Percentiles rank a stretch among this genome's conserved stretches.
phyloP scores from a whole-genome alignment of 2,113 vertebrate species.

The Pimephales promelas region DNA sequence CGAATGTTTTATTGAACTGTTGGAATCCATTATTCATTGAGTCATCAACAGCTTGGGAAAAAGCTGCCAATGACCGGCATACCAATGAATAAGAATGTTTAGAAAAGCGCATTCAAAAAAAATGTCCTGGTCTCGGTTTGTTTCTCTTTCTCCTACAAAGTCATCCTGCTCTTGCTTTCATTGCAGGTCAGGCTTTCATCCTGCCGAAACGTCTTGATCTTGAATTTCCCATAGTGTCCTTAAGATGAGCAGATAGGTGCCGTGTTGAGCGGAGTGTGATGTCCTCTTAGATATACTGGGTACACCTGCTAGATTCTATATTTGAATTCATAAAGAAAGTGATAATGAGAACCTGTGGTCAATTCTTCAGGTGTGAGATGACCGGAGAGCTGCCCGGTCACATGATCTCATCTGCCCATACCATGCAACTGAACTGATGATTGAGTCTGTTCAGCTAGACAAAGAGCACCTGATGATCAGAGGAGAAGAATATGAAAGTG shows the following conservation, averaged over 20 bases:
- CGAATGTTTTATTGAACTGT: conserved; percentile 71
- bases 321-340: conserved; percentile 12
- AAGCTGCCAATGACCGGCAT: conserved; percentile 63
- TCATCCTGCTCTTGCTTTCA: background rate
- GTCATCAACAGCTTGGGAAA: conserved; percentile 72
- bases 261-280: background rate
- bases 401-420: background rate
- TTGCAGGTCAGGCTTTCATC: conserved; percentile 4
- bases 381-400: background rate
- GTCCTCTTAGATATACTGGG: background rate
- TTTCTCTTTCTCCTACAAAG: background rate
- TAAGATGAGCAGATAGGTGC: background rate
- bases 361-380: conserved; percentile 2
- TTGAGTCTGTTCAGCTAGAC: conserved; percentile 4
- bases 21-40: conserved; percentile 77
- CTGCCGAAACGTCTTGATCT: background rate
- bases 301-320: background rate
- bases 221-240: background rate
- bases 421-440: background rate
- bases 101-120: conserved; percentile 33
- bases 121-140: background rate
- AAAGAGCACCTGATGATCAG: conserved; percentile 17
- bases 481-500: background rate
- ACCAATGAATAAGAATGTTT: conserved; percentile 65
- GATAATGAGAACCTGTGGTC: conserved; percentile 15